Evolutionary conservation across 2,113 vertebrate species (phyloP).

Genomic region (Engystomops pustulosus): DNA sequence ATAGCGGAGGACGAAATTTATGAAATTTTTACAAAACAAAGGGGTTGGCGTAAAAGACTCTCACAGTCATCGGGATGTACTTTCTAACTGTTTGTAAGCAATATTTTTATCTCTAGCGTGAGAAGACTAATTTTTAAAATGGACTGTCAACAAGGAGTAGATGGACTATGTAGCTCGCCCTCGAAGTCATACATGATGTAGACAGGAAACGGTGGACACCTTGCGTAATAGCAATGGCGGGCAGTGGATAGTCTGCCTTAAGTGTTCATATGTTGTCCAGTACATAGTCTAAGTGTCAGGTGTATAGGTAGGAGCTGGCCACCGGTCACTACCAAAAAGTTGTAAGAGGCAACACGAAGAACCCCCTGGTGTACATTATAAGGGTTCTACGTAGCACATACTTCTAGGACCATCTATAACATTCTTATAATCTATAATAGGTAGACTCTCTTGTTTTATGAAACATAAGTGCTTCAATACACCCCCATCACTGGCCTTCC

Average conservation of each 20-base stretch:
- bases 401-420: not conserved
- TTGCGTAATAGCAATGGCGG: constrained; percentile 57
- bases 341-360: not conserved
- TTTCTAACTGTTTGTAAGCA: constrained; percentile 67
- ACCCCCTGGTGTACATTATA: constrained; percentile 6
- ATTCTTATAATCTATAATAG: constrained; percentile 10
- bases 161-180: constrained; percentile 8
- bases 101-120: constrained; percentile 68
- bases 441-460: not conserved
- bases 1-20: constrained; percentile 34
- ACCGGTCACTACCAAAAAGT: constrained; percentile 33
- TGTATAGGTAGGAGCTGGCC: constrained; percentile 63
- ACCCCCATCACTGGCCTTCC: not conserved
- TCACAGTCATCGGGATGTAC: not conserved
- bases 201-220: constrained; percentile 49
- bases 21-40: not conserved
- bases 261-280: constrained; percentile 62
- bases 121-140: constrained; percentile 59
- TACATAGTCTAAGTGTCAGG: constrained; percentile 68
- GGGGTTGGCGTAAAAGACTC: constrained; percentile 56
- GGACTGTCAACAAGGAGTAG: constrained; percentile 22
- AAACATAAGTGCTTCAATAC: not conserved
- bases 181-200: not conserved
- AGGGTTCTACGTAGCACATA: not conserved
- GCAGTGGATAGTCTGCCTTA: constrained; percentile 64